Evolutionary conservation across 2,113 vertebrate species (phyloP), one percentile per base, ranked within the genome.

Genomic region (Polyodon spathula): DNA sequence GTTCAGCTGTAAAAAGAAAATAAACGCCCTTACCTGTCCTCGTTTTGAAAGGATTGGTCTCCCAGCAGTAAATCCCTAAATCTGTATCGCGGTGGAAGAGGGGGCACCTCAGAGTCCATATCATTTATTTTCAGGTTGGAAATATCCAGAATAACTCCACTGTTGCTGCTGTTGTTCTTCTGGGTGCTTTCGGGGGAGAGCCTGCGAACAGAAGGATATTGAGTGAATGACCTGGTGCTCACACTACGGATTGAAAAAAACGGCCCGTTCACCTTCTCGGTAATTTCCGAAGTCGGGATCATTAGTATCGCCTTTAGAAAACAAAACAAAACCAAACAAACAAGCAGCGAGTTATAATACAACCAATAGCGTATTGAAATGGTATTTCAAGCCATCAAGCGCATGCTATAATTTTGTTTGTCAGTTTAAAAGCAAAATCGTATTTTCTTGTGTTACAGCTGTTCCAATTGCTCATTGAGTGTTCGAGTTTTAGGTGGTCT

Each of bases 11-110:
- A 37, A 58, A 10, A 14, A 4, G 11, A 44, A 56, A 14, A 5
- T 59, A 37, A 17, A 59, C 1, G 9, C 5, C 58, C 77, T 71
- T 88, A 98, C 94, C 95, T 92, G 90, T 98, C 95, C 55, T 97
- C 94, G 65, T 88, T 94, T 76, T 87, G 91, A 76, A 92, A 92
- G 9, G 87, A 84, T 76, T 91, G 94, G 73, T 98, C 94, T n/a
- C 95, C 95, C 50, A 97, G 81, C 64, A 98, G 88, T 73, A 98
- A 76, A 74, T 98, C 95, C 66, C 95, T 88, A 83, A 98, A 95
- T 63, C 94, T 91, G 80, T 95, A 97, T 7, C 95, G 87, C 17
- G 95, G 95, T 0, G 93, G 95, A 59, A 97, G 78, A 2, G 93
- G 93, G 63, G 93, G 86, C 63, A 95, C 93, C 82, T 91, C 94